Evolutionary conservation across 2,797 vertebrate genomes (phyloP), one percentile per base, ranked within the genome.

Genomic region (Galago senegalensis): DNA sequence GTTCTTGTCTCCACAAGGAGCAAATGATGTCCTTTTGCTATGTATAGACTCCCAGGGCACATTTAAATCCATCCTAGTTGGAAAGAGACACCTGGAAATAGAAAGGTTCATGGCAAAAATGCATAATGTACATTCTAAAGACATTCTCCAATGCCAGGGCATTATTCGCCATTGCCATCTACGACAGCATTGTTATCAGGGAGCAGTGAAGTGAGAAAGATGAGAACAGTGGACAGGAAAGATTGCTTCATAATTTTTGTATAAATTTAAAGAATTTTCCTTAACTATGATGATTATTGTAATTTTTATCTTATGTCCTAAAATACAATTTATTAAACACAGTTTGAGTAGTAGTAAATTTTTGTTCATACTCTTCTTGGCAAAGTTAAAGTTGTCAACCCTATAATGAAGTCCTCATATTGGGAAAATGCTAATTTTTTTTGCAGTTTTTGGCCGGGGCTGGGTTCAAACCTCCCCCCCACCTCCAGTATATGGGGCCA

Each of bases 71-170:
- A 87, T 82, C 40, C 43, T 23, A 73, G 23, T 67, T 87, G 89
- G 61, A 87, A 84, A 49, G 29, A 93, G n/a, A 96, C 73, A 95
- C 93, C 92, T 79, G 77, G 79, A 94, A 93, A 96, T 18, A 46
- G 81, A 93, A 94, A 89, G 20, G 14, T 67, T 93, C 95, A 40
- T 60, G 73, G 16, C 40, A 79, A 79, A 87, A 73, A 10, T 46
- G 3, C 46, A 65, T 76, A 84, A 65, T 43, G 25, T 43, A 89
- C 13, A 8, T 37, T 58, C 16, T 43, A 46, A 34, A 87, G 81
- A 91, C 0, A 5, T 31, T 87, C 40, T 46, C 29, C 40, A 60
- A 0, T 3, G 14, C 18, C 58, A 49, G 18, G 46, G 18, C 79
- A 37, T 72, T 70, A 46, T 67, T 65, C 46, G 21, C 25, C 8